phyloP scores from a whole-genome alignment of 2,113 vertebrate species.

The Oplegnathus fasciatus region DNA sequence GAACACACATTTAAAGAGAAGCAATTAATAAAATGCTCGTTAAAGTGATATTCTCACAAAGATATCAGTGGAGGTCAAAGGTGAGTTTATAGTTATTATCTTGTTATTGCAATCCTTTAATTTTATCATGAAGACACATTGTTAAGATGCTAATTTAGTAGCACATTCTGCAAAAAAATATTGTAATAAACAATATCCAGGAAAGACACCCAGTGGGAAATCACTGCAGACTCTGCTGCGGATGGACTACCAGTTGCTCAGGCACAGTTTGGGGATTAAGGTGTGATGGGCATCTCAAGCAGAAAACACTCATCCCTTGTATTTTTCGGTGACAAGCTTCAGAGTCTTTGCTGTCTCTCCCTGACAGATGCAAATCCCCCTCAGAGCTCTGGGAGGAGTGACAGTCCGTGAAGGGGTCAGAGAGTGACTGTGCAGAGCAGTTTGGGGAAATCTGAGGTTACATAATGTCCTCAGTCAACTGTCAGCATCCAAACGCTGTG shows the following conservation, averaged over 20 bases:
- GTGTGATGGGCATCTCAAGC: constrained; percentile 2
- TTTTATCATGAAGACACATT: not conserved
- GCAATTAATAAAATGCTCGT: rapidly evolving
- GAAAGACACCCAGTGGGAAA: not conserved
- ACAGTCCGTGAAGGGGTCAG: constrained; percentile 37
- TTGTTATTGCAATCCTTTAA: not conserved
- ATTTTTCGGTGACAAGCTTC: not conserved
- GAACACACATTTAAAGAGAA: not conserved
- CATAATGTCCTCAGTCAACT: constrained; percentile 22
- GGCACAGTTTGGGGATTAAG: not conserved
- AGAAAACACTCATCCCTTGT: not conserved
- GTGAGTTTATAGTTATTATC: not conserved
- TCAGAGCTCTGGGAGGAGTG: constrained; percentile 24
- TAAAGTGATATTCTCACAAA: not conserved
- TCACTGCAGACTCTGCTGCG: not conserved
- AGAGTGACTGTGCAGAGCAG: constrained; percentile 49
- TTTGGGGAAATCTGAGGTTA: constrained; percentile 20
- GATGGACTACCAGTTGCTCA: not conserved
- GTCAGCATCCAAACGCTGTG: constrained; percentile 4
- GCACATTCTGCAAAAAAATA: not conserved
- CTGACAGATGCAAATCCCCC: constrained; percentile 18
- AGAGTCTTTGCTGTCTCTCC: not conserved
- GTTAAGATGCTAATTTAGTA: not conserved
- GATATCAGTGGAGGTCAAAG: not conserved
- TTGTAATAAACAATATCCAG: not conserved